phyloP scores from a whole-genome alignment of 2,797 vertebrate species.

The Mareca penelope region DNA sequence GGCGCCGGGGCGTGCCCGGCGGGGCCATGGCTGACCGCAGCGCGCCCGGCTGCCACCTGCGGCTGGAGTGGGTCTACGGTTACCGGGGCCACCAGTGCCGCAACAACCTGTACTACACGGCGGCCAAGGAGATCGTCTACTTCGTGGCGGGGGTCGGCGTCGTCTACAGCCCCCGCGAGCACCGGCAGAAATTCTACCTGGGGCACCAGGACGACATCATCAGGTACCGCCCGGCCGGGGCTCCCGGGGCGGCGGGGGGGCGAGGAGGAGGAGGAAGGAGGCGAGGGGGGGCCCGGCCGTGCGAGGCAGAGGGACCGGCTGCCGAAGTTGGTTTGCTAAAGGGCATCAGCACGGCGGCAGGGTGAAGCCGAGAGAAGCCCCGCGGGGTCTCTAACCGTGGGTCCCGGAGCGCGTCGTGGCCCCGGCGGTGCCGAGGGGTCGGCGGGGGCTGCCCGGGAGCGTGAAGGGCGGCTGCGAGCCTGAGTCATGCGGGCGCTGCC shows the following conservation, averaged over 20 bases:
- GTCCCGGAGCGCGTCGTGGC: no score
- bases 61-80: slow-evolving; percentile 98
- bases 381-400: no score
- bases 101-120: slow-evolving; percentile 99
- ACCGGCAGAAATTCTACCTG: slow-evolving; percentile 99
- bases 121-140: slow-evolving; percentile 97
- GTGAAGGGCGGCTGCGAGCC: slow-evolving; percentile 48
- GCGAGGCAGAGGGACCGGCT: no score
- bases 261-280: no score
- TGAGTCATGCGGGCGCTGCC: slow-evolving; percentile 51
- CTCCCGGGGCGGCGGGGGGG: no score
- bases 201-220: slow-evolving; percentile 99
- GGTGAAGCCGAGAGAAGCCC: no score
- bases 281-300: no score
- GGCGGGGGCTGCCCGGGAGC: slow-evolving; percentile 7
- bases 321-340: no score
- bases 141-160: slow-evolving; percentile 98
- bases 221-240: slow-evolving; percentile 82
- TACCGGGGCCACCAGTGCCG: slow-evolving; percentile 99
- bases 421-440: not conserved
- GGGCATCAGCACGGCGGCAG: no score
- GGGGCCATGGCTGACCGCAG: slow-evolving; percentile 95
- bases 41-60: slow-evolving; percentile 96
- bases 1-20: not conserved
- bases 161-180: slow-evolving; percentile 97